phyloP scores from a whole-genome alignment of 2,888 invertebrate genomes.

The Helleia helle region DNA sequence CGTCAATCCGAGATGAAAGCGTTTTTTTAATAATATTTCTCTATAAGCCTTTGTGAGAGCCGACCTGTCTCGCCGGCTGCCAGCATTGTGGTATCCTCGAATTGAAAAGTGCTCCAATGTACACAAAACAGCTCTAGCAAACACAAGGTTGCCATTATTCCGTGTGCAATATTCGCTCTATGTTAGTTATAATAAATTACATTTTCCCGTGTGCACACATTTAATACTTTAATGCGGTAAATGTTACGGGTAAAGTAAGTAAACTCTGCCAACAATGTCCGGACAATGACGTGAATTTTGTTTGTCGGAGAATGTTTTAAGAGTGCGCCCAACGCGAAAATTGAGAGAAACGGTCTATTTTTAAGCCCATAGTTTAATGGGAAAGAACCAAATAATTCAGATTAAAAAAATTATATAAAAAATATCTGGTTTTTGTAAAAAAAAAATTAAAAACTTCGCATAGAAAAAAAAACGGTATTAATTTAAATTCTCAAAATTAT shows the following conservation, averaged over 20 bases:
- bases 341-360: too few relatives aligned
- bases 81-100: slow-evolving; percentile 19
- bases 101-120: slow-evolving; percentile 13
- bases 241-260: not conserved
- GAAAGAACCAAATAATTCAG: too few relatives aligned
- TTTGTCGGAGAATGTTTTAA: not conserved
- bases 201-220: not conserved
- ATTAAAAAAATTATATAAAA: too few relatives aligned
- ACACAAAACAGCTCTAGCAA: slow-evolving; percentile 8
- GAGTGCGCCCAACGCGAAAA: too few relatives aligned
- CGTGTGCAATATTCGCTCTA: slow-evolving; percentile 3
- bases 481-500: too few relatives aligned
- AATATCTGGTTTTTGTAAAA: too few relatives aligned
- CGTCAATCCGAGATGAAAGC: slow-evolving; percentile 39
- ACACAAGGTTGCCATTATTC: slow-evolving; percentile 1
- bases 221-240: slow-evolving; percentile 2
- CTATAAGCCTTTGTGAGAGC: slow-evolving; percentile 25
- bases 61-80: slow-evolving; percentile 23
- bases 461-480: too few relatives aligned
- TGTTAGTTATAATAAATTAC: not conserved
- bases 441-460: too few relatives aligned
- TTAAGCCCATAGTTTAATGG: too few relatives aligned
- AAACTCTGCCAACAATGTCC: not conserved
- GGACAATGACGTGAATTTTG: not conserved
- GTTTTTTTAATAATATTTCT: slow-evolving; percentile 30